phyloP scores from a whole-genome alignment of 92 coral and sea anemone species.

The Zoanthus gigantus region DNA sequence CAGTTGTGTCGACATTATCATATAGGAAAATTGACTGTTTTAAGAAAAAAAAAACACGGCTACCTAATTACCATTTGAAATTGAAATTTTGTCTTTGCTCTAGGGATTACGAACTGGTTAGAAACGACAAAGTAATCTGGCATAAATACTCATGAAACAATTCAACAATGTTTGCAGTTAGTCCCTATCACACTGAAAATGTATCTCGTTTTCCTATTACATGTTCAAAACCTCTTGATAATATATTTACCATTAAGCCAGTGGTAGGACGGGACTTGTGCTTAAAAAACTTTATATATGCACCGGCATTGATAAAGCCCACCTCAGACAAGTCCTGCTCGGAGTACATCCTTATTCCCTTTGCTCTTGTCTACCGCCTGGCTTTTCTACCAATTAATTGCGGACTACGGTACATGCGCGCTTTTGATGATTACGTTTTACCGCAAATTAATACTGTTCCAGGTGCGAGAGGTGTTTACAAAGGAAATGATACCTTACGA shows the following conservation, averaged over 20 bases:
- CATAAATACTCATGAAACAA: conserved; percentile 52
- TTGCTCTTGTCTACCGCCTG: conserved; percentile 23
- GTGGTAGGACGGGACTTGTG: conserved; percentile 7
- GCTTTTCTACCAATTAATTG: conserved; percentile 60
- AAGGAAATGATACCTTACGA: conserved; percentile 60
- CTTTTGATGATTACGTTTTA: conserved; percentile 53
- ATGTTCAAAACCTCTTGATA: conserved; percentile 49
- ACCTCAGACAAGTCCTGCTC: conserved; percentile 54
- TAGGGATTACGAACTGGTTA: conserved; percentile 58
- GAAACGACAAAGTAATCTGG: conserved; percentile 68
- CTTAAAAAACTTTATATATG: conserved; percentile 14
- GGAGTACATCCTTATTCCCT: conserved; percentile 62
- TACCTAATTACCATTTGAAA: background rate
- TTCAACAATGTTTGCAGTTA: conserved; percentile 72
- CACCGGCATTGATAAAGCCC: conserved; percentile 27
- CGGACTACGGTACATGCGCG: conserved; percentile 67
- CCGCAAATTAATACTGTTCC: conserved; percentile 71
- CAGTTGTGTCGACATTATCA: background rate
- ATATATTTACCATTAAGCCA: conserved; percentile 35
- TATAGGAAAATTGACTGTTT: background rate
- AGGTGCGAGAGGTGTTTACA: conserved; percentile 71
- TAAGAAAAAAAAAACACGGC: background rate
- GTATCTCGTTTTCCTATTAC: background rate
- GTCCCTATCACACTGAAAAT: background rate
- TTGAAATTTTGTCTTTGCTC: conserved; percentile 14